Evolutionary conservation across 2,888 invertebrate genomes (phyloP).

Genomic region (Eudasyphora cyanicolor): DNA sequence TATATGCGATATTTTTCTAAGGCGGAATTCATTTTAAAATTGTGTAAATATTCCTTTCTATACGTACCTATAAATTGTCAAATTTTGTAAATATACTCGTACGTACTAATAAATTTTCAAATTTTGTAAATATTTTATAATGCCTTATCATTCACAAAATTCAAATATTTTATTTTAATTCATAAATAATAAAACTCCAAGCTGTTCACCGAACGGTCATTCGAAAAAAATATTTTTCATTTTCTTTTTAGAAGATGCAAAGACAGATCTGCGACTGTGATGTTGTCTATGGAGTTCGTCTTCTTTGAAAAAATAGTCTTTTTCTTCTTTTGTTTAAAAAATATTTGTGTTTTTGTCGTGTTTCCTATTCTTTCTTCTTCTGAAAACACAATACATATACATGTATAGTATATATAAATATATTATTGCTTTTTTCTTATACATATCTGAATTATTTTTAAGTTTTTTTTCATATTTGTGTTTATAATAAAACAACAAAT

Average conservation of each 20-base stretch:
- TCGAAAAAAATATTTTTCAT: background rate
- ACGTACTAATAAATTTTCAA: no score
- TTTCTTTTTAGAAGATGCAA: no score
- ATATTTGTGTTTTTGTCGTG: conserved; percentile 33
- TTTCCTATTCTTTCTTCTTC: no score
- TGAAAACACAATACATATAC: conserved; percentile 59
- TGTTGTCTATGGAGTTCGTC: no score
- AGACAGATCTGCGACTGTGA: no score
- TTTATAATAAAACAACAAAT: conserved; percentile 54
- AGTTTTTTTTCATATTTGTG: background rate
- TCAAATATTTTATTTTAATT: conserved; percentile 5
- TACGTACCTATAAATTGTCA: no score
- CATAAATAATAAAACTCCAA: conserved; percentile 9
- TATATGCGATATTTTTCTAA: no score
- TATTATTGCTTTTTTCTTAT: conserved; percentile 60
- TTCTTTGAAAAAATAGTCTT: conserved; percentile 55
- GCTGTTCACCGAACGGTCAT: background rate
- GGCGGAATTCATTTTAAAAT: no score
- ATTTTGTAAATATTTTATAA: no score
- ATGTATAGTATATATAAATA: conserved; percentile 58
- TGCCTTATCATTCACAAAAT: background rate
- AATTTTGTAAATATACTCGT: no score
- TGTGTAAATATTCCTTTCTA: no score
- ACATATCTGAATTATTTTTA: conserved; percentile 21
- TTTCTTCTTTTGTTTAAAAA: conserved; percentile 44